Evolutionary conservation across 2,888 invertebrate species (phyloP), one percentile per base, ranked within the genome.

Genomic region (Sminthurinus aureus): DNA sequence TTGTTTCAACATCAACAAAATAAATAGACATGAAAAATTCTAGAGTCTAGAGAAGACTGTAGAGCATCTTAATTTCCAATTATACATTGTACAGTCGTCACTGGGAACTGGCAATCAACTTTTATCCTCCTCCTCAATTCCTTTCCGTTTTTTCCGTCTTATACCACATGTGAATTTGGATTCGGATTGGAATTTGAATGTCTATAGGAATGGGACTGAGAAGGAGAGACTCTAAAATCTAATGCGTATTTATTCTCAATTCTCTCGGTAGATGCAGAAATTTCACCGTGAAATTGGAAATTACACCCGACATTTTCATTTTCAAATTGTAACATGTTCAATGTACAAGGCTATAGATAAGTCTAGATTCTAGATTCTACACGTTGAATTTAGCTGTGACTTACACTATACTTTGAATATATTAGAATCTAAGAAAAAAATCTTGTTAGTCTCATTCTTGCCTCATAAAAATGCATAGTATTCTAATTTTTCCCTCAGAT

Each of bases 281-380:
- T 52, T 81, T 73, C 38, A 81, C 81, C 81, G 75, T 81, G 75
- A 81, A 81, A 81, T 81, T 75, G 81, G 81, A 81, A 81, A 81
- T 81, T 81, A 81, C 38, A 38, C 75, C 38, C 73, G 12, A 51
- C 74, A 73, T 58, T 52, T 81, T 81, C 73, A 74, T 26, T 81
- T 75, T 81, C 38, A 38, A 38, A 38, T 38, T 38, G 38, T 38
- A 38, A 38, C 38, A 38, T 38, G 38, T 38, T 38, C 38, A 38
- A 38, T 38, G 38, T 38, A 6, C 6, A 38, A 4, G 38, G 38
- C 6, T 38, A 38, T 38, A 38, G n/a, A n/a, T n/a, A n/a, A n/a
- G n/a, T n/a, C n/a, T n/a, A n/a, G n/a, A 38, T 1, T 38, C 6
- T 38, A 38, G 38, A 38, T 1, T 38, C 6, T 38, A 38, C 3